Conservation (phyloP, 2,113 vertebrate species). For the Gopherus evgoodei region DNA sequence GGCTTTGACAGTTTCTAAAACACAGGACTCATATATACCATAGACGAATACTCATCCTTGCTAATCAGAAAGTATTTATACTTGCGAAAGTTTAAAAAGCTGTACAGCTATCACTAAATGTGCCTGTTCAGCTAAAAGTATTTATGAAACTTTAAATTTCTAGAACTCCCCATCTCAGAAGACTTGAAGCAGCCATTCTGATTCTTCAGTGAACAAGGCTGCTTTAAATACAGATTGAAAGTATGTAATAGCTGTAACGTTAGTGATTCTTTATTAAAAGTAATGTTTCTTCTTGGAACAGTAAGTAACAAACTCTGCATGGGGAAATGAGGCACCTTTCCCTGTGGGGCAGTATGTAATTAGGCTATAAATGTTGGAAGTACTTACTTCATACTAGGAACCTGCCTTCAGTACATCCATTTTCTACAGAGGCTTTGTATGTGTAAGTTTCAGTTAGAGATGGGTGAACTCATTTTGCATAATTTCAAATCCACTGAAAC, state of each 20-base stretch:
- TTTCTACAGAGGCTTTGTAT: neutral
- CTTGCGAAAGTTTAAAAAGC: constrained; percentile 35
- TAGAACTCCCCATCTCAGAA: neutral
- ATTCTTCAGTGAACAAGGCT: constrained; percentile 16
- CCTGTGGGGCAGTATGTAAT: constrained; percentile 43
- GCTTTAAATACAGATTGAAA: constrained; percentile 49
- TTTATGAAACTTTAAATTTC: constrained; percentile 70
- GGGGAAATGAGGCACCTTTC: constrained; percentile 26
- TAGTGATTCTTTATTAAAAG: constrained; percentile 73
- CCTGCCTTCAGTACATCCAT: neutral
- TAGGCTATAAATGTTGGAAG: constrained; percentile 54
- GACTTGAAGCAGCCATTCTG: neutral
- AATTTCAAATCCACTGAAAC: neutral
- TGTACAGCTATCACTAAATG: constrained; percentile 32
- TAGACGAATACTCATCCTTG: constrained; percentile 62
- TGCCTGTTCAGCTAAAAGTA: constrained; percentile 65
- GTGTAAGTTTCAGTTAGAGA: constrained; percentile 11
- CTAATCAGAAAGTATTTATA: constrained; percentile 65
- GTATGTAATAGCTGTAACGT: neutral
- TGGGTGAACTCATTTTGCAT: neutral
- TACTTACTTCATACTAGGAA: neutral
- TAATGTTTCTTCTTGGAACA: constrained; percentile 60
- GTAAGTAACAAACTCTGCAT: constrained; percentile 17
- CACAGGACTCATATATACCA: constrained; percentile 8
- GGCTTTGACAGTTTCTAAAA: constrained; percentile 69